Conservation (phyloP, 2,888 invertebrate species). For the Dolichomitus sp. region DNA sequence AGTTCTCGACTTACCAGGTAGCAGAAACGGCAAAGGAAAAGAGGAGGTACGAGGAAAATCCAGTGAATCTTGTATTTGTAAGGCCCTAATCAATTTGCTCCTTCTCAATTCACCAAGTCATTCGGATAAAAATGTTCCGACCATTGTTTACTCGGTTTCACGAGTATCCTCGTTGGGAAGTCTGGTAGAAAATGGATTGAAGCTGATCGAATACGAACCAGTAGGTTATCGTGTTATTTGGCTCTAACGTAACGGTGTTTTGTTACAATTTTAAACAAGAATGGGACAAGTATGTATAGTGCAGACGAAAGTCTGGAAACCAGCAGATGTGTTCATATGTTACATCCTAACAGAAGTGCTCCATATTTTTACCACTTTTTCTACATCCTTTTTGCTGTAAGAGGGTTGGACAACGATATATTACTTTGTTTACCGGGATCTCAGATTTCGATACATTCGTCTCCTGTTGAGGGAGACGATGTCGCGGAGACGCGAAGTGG, state of each 20-base stretch:
- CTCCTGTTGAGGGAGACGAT: slow-evolving; percentile 2
- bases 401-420: slow-evolving; percentile 27
- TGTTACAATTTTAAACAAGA: neutral
- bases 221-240: neutral
- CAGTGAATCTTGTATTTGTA: neutral
- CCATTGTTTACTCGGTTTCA: slow-evolving; percentile 27
- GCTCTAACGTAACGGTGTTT: neutral
- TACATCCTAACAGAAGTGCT: neutral
- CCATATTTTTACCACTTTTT: neutral
- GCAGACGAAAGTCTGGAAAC: neutral
- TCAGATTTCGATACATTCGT: slow-evolving; percentile 47
- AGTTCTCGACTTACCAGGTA: slow-evolving; percentile 9
- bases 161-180: neutral
- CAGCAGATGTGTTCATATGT: neutral
- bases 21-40: neutral
- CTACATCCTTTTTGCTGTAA: neutral
- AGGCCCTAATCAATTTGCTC: slow-evolving; percentile 11
- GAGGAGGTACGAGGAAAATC: neutral
- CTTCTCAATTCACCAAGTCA: neutral
- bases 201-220: neutral
- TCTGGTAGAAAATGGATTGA: neutral
- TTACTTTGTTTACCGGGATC: slow-evolving; percentile 51
- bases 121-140: slow-evolving; percentile 18
- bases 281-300: neutral
- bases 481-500: neutral